Percentiles rank a stretch among this genome's conserved stretches.
Conservation (phyloP, 2,888 invertebrate species). For the Gasteruption jaculator region DNA sequence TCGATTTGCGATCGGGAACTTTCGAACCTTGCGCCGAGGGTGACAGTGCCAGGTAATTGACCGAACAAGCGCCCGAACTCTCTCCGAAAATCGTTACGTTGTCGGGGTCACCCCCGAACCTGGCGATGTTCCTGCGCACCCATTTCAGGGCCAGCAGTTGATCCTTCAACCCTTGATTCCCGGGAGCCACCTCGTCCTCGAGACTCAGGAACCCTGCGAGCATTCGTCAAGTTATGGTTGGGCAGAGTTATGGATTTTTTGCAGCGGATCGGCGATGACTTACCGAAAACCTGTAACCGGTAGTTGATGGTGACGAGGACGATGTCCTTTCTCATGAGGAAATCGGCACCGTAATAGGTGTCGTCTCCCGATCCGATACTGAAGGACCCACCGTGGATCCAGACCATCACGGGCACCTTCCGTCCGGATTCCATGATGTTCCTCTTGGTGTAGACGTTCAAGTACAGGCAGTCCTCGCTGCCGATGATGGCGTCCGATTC, state of each 20-base stretch:
- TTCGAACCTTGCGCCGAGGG: constrained; percentile 37
- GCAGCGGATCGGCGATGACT: constrained; percentile 3
- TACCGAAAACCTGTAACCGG: constrained; percentile 32
- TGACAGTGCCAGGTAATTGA: constrained; percentile 30
- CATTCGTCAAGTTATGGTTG: neutral
- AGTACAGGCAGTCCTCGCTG: constrained; percentile 35
- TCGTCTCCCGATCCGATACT: constrained; percentile 26
- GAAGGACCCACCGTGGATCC: constrained; percentile 43
- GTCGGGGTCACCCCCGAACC: constrained; percentile 36
- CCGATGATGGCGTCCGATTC: constrained; percentile 17
- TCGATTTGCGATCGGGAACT: too few relatives aligned
- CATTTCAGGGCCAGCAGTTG: constrained; percentile 34
- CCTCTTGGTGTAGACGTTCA: constrained; percentile 31
- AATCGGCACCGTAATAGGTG: constrained; percentile 24
- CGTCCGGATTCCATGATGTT: too few relatives aligned
- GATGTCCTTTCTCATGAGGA: constrained; percentile 28
- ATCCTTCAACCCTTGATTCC: constrained; percentile 42
- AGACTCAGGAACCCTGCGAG: constrained; percentile 38
- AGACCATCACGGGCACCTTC: constrained; percentile 45
- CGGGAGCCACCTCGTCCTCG: constrained; percentile 31
- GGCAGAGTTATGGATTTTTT: neutral
- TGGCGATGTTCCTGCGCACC: constrained; percentile 35
- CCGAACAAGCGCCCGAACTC: constrained; percentile 30
- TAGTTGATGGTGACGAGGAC: constrained; percentile 31
- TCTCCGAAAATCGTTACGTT: constrained; percentile 39